phyloP scores from a whole-genome alignment of 2,888 invertebrate genomes.

The Rhingia rostrata region DNA sequence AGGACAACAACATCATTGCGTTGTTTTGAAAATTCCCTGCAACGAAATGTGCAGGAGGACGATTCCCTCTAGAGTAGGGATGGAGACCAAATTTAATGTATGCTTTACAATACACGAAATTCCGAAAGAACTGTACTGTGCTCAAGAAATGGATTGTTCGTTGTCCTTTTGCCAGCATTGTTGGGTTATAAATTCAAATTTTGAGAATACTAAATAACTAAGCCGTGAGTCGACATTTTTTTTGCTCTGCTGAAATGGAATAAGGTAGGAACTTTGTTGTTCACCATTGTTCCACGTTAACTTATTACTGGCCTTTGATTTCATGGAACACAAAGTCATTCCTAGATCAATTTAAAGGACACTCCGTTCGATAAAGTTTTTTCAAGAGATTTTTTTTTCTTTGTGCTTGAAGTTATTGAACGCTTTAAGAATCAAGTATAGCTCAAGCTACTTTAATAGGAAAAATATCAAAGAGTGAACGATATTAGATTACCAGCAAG shows the following conservation, averaged over 20 bases:
- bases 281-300: too few species aligned
- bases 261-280: too few species aligned
- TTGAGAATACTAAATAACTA: conserved; percentile 14
- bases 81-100: conserved; percentile 12
- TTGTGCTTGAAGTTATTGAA: too few species aligned
- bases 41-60: conserved; percentile 24
- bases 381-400: too few species aligned
- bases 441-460: too few species aligned
- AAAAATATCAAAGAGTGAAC: too few species aligned
- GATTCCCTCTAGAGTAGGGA: conserved; percentile 5
- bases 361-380: too few species aligned
- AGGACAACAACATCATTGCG: conserved; percentile 28
- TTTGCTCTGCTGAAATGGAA: neutral
- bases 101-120: conserved; percentile 30
- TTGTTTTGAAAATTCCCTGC: conserved; percentile 20
- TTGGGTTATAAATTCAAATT: conserved; percentile 14
- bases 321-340: too few species aligned
- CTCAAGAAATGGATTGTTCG: conserved; percentile 8
- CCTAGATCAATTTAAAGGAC: too few species aligned
- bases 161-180: neutral
- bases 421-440: too few species aligned
- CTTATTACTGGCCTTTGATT: too few species aligned
- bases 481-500: too few species aligned
- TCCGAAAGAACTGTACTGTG: neutral
- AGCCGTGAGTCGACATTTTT: conserved; percentile 4